Evolutionary conservation across 1,140 invertebrate species (phyloP).

Genomic region (Dolichoris vasculosae): DNA sequence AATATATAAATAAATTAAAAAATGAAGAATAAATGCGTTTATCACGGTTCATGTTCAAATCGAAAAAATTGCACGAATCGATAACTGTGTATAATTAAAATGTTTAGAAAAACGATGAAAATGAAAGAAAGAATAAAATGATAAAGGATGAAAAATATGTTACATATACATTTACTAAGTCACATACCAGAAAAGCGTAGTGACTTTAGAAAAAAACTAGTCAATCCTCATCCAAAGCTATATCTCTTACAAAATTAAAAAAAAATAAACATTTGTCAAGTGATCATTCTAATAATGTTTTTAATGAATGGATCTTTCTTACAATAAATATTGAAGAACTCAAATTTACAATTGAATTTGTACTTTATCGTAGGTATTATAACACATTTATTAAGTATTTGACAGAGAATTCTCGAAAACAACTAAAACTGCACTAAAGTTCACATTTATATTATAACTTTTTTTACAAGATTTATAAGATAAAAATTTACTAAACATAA

Average conservation of each 20-base stretch:
- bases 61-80: not conserved
- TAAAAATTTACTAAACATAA: not conserved
- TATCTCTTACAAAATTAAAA: not conserved
- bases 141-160: not conserved
- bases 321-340: not conserved
- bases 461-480: not conserved
- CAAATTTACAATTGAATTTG: not conserved
- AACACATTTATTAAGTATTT: not conserved
- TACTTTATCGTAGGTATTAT: not conserved
- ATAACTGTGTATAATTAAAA: conserved; percentile 32
- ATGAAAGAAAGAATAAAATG: not conserved
- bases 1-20: not conserved
- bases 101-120: not conserved
- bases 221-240: too few species aligned
- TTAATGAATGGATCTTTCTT: conserved; percentile 1
- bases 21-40: not conserved
- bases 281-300: conserved; percentile 12
- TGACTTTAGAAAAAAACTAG: conserved; percentile 11
- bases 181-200: not conserved
- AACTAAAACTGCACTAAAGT: too few species aligned
- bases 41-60: not conserved
- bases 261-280: conserved; percentile 5
- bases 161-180: not conserved
- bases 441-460: too few species aligned
- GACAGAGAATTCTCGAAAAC: not conserved